Evolutionary conservation across 2,797 vertebrate genomes (phyloP).

Genomic region (Pangasius krempfi): DNA sequence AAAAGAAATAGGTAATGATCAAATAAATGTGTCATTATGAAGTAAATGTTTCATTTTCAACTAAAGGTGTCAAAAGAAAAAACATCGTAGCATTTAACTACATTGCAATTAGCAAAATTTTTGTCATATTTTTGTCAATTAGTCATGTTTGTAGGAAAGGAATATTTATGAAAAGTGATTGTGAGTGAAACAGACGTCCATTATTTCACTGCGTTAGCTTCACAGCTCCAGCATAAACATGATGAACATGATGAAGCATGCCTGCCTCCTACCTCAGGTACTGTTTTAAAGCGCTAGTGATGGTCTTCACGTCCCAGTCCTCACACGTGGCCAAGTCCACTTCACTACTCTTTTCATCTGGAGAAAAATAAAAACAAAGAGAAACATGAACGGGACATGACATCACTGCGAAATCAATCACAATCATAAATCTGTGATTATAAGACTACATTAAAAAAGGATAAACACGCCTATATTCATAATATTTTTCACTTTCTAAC

Average conservation of each 20-base stretch:
- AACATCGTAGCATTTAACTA: background rate
- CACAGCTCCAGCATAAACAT: background rate
- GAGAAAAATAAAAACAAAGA: conserved; percentile 2
- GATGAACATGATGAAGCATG: background rate
- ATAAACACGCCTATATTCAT: background rate
- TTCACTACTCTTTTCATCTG: conserved; percentile 89
- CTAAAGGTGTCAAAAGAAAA: too few species aligned
- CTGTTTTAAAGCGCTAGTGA: conserved; percentile 94
- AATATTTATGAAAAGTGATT: background rate
- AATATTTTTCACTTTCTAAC: background rate
- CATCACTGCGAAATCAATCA: background rate
- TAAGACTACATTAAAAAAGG: background rate
- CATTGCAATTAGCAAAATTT: background rate
- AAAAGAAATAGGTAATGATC: background rate
- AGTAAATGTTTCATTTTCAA: background rate
- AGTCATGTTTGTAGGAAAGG: background rate
- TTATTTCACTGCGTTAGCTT: too few species aligned
- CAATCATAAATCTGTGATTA: background rate
- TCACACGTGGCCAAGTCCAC: conserved; percentile 83
- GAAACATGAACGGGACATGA: background rate
- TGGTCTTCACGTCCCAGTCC: conserved; percentile 97
- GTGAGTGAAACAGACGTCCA: background rate
- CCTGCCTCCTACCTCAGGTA: conserved; percentile 84
- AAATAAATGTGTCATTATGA: background rate
- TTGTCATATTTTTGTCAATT: background rate